A percentile compares a stretch with the other conserved stretches of the same genome.
These are phyloP conservation scores for Scolopax mira DNA, from an alignment of 2,113 vertebrate genomes.

Conservation along the genomic window DNA sequence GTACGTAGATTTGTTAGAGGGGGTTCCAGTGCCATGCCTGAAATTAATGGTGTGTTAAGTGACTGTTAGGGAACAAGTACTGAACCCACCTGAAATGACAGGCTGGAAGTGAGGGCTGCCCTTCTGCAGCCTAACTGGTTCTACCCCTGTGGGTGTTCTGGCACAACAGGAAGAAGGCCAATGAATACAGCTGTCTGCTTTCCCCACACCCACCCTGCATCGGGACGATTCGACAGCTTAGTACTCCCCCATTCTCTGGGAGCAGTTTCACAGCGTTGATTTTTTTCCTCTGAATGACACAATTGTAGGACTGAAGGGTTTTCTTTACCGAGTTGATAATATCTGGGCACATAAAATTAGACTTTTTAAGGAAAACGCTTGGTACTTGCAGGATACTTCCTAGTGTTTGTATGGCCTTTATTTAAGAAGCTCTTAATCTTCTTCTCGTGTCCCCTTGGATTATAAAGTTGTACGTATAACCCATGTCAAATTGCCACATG, in stretches of 20 bases:
- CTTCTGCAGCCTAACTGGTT: not conserved
- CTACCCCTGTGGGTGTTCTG: not conserved
- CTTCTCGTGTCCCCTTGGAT: not conserved
- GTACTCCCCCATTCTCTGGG: not conserved
- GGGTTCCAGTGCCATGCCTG: not conserved
- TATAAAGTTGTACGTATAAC: not conserved
- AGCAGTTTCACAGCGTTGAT: not conserved
- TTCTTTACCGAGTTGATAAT: not conserved
- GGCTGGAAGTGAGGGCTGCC: not conserved
- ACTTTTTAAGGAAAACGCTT: rapidly evolving
- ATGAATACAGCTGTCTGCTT: rapidly evolving
- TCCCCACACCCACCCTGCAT: not conserved
- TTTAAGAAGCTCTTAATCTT: not conserved
- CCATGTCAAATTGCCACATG: not conserved
- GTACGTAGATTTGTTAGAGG: not conserved
- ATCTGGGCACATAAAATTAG: not conserved
- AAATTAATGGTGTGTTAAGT: not conserved
- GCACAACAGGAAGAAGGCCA: not conserved
- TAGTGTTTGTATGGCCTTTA: not conserved
- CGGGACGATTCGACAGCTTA: not conserved
- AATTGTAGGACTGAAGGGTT: not conserved
- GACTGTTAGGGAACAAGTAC: not conserved
- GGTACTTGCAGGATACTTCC: not conserved
- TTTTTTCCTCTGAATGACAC: not conserved
- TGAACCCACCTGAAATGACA: not conserved